Evolutionary conservation across 2,797 vertebrate genomes (phyloP).

Genomic region (Pempheris klunzingeri): DNA sequence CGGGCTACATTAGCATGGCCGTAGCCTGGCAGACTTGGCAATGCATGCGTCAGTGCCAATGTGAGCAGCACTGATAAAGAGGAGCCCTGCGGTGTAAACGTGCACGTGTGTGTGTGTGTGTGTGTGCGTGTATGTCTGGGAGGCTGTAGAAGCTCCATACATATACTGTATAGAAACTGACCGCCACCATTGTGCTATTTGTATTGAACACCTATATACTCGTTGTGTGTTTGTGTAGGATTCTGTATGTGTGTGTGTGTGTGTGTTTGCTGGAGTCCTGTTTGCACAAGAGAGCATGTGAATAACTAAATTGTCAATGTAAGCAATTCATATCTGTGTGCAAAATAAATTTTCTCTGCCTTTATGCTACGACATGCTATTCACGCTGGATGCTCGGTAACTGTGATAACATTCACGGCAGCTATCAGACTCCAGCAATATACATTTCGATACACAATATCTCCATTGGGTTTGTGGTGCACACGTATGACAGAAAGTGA

Average conservation of each 20-base stretch:
- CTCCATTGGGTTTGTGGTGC: conserved; percentile 22
- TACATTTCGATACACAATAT: conserved; percentile 32
- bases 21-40: conserved; percentile 75
- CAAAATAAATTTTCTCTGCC: conserved; percentile 33
- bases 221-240: conserved; percentile 15
- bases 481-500: conserved; percentile 27
- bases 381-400: conserved; percentile 34
- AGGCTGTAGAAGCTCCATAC: conserved; percentile 29
- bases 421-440: conserved; percentile 42
- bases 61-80: conserved; percentile 81
- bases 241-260: conserved; percentile 7
- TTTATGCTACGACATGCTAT: conserved; percentile 46
- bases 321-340: conserved; percentile 49
- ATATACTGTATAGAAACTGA: conserved; percentile 57
- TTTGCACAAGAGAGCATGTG: conserved; percentile 20
- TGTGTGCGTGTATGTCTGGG: conserved; percentile 27
- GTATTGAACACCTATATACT: conserved; percentile 19
- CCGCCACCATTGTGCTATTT: conserved; percentile 21
- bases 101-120: conserved; percentile 29
- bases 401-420: conserved; percentile 32
- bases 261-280: conserved; percentile 8
- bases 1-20: conserved; percentile 80
- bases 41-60: conserved; percentile 72
- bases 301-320: conserved; percentile 29
- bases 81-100: conserved; percentile 40